Evolutionary conservation across 2,797 vertebrate species (phyloP).

Genomic region (Pangasius djambal): DNA sequence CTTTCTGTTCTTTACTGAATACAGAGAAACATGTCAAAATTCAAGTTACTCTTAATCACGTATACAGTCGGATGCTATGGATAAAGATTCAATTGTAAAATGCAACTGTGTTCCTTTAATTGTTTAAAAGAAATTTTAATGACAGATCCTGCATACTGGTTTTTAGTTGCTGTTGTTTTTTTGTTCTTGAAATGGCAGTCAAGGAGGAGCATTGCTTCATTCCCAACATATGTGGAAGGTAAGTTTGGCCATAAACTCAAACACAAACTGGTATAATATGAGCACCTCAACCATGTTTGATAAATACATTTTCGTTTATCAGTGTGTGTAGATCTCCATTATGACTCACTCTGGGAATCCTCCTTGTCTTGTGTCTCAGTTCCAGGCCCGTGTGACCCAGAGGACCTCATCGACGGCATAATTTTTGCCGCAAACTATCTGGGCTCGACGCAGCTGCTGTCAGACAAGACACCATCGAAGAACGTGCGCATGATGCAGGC

Average conservation of each 20-base stretch:
- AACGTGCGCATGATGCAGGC: conserved; percentile 98
- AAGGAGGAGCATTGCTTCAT: conserved; percentile 91
- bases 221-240: conserved; percentile 98
- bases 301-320: background rate
- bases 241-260: conserved; percentile 65
- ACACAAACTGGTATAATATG: background rate
- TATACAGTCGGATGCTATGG: background rate
- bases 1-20: background rate
- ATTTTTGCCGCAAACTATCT: conserved; percentile 98
- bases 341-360: background rate
- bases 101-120: background rate
- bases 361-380: conserved; percentile 71
- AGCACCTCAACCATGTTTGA: background rate
- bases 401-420: conserved; percentile 96
- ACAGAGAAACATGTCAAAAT: background rate
- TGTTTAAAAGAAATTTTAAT: background rate
- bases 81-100: background rate
- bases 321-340: background rate
- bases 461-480: conserved; percentile 96
- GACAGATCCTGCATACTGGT: background rate
- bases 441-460: conserved; percentile 94
- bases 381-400: conserved; percentile 95
- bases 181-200: conserved; percentile 81
- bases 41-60: background rate
- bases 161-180: conserved; percentile 11